These are phyloP conservation scores for Azorinus chamasolen DNA, from an alignment of 2,888 invertebrate genomes.

Conservation along the genomic window DNA sequence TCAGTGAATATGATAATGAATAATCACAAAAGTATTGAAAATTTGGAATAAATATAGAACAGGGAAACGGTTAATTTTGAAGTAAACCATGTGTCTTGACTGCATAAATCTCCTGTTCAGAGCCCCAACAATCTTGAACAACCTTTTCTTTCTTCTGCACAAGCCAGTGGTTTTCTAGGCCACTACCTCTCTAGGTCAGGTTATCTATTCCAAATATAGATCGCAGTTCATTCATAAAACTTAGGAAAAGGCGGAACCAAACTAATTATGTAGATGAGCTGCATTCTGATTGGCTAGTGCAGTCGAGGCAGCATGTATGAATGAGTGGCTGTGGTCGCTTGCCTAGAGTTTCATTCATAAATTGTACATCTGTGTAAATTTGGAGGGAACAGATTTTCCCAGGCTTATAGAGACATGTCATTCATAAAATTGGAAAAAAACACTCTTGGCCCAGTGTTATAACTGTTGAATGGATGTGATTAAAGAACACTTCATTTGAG, in stretches of 20 bases:
- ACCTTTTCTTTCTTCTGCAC: slow-evolving; percentile 29
- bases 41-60: no score
- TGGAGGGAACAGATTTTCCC: slow-evolving; percentile 69
- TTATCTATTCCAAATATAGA: slow-evolving; percentile 63
- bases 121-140: background rate
- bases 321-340: slow-evolving; percentile 34
- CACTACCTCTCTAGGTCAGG: slow-evolving; percentile 57
- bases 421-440: slow-evolving; percentile 50
- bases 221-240: slow-evolving; percentile 70
- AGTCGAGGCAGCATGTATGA: background rate
- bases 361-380: slow-evolving; percentile 63
- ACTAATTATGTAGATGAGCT: slow-evolving; percentile 71
- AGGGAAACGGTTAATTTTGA: no score
- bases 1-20: no score
- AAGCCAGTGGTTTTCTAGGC: slow-evolving; percentile 47
- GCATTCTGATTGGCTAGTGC: slow-evolving; percentile 60
- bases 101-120: background rate
- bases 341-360: slow-evolving; percentile 63
- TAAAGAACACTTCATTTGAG: no score
- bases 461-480: no score
- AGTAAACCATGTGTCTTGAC: background rate
- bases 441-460: background rate
- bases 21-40: no score
- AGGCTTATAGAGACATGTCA: slow-evolving; percentile 57
- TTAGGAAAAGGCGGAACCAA: slow-evolving; percentile 48